Percentiles rank a stretch among this genome's conserved stretches.
These are phyloP conservation scores for Cataglyphis rosenhaueri DNA, from an alignment of 2,888 invertebrate genomes.

Conservation along the genomic window DNA sequence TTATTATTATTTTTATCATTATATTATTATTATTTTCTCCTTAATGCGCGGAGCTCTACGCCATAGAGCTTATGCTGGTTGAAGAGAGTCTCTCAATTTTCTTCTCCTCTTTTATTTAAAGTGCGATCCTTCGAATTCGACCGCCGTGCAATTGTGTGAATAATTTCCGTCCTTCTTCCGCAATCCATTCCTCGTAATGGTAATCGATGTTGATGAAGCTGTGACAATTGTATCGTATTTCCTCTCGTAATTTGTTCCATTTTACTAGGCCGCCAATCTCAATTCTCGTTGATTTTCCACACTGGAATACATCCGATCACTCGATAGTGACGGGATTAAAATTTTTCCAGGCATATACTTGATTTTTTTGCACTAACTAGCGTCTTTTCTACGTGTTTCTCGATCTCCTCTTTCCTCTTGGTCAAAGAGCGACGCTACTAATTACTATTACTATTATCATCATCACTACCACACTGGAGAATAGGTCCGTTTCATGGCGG, in stretches of 20 bases:
- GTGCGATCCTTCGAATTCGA: constrained; percentile 22
- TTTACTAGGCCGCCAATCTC: constrained; percentile 37
- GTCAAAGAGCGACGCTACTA: constrained; percentile 26
- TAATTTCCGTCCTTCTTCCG: background rate
- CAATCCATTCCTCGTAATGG: background rate
- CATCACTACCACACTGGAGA: constrained; percentile 23
- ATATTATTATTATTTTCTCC: constrained; percentile 10
- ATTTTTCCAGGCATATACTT: background rate
- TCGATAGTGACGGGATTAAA: constrained; percentile 3
- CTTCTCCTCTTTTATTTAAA: background rate
- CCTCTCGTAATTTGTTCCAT: background rate
- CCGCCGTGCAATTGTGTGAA: background rate
- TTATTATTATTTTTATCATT: constrained; percentile 54
- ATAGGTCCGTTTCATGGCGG: constrained; percentile 65
- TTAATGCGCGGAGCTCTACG: background rate
- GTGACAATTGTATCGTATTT: background rate
- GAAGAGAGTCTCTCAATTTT: background rate
- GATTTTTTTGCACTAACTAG: constrained; percentile 14
- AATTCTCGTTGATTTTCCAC: background rate
- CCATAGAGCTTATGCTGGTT: background rate
- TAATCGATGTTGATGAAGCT: constrained; percentile 2
- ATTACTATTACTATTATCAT: background rate
- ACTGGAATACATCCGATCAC: background rate
- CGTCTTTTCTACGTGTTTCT: background rate
- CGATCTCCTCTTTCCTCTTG: background rate